Base-by-base conservation (phyloP, 2,888 invertebrate species). In the Apodemia duryi region DNA sequence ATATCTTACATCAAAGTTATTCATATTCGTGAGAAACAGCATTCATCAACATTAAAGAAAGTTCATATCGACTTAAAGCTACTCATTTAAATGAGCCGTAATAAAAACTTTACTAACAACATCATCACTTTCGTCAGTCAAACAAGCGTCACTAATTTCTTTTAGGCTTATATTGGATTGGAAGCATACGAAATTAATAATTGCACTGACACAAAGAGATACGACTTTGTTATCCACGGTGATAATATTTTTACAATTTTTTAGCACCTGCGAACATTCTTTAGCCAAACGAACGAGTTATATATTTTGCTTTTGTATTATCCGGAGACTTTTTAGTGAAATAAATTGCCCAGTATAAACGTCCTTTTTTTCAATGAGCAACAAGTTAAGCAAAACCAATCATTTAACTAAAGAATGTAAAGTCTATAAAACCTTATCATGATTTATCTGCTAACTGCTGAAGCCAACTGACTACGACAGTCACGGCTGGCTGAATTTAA, bases 111-210 rank as follows among this genome's bases (percentile, higher is more conserved):
- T 81, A 79, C 85, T 88, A 89, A 90, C 88, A 88, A 89, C 86
- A 84, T 87, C 82, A 85, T 88, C 74, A 77, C 67, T 60, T 64
- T 79, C 87, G 61, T 88, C 85, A 71, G 52, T 65, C 79, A 88
- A 57, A 88, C 86, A 72, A 85, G 89, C 90, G 80, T 87, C 73
- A 70, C 86, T 82, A 88, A 89, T 85, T 75, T 82, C 79, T 74
- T 84, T 83, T 80, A 83, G 76, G 77, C 80, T 75, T 72, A 80
- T 85, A 86, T 89, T 87, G 86, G 82, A 85, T 84, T 85, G 81
- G 84, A 81, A 74, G 82, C 91, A 86, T 90, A 86, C 83, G 69
- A 83, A 90, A 90, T 91, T 83, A 86, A 82, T 90, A 89, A 91
- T 91, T 87, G 80, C 82, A 75, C 74, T 73, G 70, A 74, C 74